These are phyloP conservation scores for Rotaria magnacalcarata DNA, from an alignment of 2,888 invertebrate species.

Conservation along the genomic window DNA sequence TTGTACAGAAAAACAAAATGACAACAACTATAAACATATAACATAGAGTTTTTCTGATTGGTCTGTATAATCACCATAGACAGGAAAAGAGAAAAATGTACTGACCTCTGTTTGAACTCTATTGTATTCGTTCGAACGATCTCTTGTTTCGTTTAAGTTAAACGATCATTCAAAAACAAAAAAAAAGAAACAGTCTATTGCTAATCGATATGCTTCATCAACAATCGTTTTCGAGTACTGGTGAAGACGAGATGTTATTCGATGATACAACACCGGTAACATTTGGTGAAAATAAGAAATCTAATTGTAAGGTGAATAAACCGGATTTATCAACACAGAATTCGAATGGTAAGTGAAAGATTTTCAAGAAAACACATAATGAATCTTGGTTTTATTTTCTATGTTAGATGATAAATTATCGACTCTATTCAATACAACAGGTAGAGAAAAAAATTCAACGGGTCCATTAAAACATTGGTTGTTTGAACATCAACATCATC, in stretches of 20 bases:
- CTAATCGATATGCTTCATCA: background rate
- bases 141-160: background rate
- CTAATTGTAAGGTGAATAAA: background rate
- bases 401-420: conserved; percentile 26
- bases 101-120: background rate
- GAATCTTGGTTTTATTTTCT: too few species aligned
- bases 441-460: conserved; percentile 30
- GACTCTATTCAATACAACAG: conserved; percentile 27
- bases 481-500: conserved; percentile 30
- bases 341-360: background rate
- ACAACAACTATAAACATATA: background rate
- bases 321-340: background rate
- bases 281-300: conserved; percentile 10
- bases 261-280: conserved; percentile 18
- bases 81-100: background rate
- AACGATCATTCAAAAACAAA: background rate
- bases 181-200: background rate
- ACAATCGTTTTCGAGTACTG: background rate
- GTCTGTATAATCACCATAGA: background rate
- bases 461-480: conserved; percentile 34
- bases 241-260: background rate
- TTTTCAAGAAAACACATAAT: too few species aligned
- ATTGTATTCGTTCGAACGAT: background rate
- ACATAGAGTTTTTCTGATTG: background rate
- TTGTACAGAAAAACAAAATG: background rate